phyloP scores from a whole-genome alignment of 2,797 vertebrate genomes.

The Pangasius djambal region DNA sequence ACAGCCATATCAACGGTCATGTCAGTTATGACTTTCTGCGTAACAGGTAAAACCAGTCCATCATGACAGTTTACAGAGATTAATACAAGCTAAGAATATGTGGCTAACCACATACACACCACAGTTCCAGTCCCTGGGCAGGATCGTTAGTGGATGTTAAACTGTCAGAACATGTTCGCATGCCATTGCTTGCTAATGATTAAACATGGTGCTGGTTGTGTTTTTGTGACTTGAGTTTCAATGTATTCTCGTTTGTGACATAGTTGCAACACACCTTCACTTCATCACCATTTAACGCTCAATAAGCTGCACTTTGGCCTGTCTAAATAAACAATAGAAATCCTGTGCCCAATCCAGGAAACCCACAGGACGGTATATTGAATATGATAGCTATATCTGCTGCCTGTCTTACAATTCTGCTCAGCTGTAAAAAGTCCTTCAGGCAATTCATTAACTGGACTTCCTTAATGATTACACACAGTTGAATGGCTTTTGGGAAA shows the following conservation, averaged over 20 bases:
- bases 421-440: slow-evolving; percentile 18
- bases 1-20: neutral
- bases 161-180: neutral
- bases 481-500: slow-evolving; percentile 29
- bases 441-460: slow-evolving; percentile 33
- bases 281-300: neutral
- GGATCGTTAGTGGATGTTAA: neutral
- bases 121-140: neutral
- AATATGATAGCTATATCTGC: neutral
- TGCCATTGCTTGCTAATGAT: neutral
- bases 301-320: neutral
- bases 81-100: neutral
- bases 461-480: slow-evolving; percentile 21
- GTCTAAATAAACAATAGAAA: neutral
- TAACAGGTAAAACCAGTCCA: neutral
- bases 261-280: neutral
- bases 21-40: neutral
- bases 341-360: neutral
- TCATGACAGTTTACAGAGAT: neutral
- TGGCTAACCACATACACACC: neutral
- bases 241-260: neutral
- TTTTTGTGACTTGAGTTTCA: neutral
- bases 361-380: neutral
- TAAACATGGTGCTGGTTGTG: neutral
- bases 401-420: slow-evolving; percentile 5